phyloP scores from a whole-genome alignment of 2,888 invertebrate species.

The Cheilosia vulpina region DNA sequence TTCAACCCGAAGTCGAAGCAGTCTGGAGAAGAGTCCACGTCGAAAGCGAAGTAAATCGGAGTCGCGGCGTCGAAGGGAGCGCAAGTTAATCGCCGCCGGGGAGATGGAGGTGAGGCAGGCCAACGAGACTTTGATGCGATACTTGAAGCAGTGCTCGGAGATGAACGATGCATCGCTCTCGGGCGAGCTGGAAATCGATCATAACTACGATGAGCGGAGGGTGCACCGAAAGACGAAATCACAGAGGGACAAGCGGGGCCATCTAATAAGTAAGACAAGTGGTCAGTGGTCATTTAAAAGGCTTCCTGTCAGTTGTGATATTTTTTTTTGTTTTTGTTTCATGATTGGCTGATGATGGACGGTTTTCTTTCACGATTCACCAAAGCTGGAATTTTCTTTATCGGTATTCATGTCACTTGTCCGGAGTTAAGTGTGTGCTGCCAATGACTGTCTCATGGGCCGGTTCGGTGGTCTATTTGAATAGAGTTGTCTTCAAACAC shows the following conservation, averaged over 20 bases:
- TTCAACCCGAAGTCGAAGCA: conserved; percentile 82
- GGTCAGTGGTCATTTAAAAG: conserved; percentile 58
- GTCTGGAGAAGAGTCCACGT: conserved; percentile 83
- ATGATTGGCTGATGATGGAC: neutral
- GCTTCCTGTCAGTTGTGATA: neutral
- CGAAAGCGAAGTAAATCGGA: conserved; percentile 84
- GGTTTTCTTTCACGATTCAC: neutral
- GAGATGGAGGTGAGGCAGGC: conserved; percentile 84
- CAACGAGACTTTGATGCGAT: conserved; percentile 83
- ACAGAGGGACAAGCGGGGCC: conserved; percentile 82
- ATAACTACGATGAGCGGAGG: conserved; percentile 82
- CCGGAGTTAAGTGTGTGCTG: no score
- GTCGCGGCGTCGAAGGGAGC: conserved; percentile 82
- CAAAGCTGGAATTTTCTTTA: no score
- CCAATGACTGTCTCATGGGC: no score
- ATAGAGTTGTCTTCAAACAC: no score
- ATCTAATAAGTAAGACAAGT: conserved; percentile 81
- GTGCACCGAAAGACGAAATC: conserved; percentile 83
- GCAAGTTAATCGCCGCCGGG: conserved; percentile 83
- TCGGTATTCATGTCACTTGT: no score
- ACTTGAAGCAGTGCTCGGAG: conserved; percentile 83
- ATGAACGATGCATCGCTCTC: conserved; percentile 83
- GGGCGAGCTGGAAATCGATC: conserved; percentile 83
- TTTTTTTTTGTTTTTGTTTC: neutral
- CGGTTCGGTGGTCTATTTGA: no score